Base-by-base conservation (phyloP, 92 coral and sea anemone genomes). In the Epizoanthus scotinus region DNA sequence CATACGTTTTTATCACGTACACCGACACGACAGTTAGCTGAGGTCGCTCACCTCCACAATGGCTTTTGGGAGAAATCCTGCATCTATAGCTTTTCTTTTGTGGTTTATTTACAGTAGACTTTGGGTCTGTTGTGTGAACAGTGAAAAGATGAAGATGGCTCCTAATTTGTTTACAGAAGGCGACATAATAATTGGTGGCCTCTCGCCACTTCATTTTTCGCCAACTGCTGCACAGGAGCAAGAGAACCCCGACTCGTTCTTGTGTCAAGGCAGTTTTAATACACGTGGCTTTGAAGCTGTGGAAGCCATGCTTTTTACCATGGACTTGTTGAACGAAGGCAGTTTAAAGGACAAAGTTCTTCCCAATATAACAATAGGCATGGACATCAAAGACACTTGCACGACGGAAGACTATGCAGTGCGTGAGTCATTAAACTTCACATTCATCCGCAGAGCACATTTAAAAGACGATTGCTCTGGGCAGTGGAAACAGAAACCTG, bases 341-440 rank as follows among this genome's bases (percentile, higher is more conserved):
- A 72, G 40, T 29, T 83, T 91, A 57, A 91, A 91, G 56, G 73
- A 86, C 84, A 20, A 60, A 22, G 93, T 94, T 22, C 86, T 94
- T 15, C 98, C 98, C 20, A 93, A 93, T 38, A 92, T 94, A 21
- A 87, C 92, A 42, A 83, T 94, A 15, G 98, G 92, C 1, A 89
- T 92, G 91, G 91, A 94, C 80, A 92, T 90, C 62, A 94, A 92
- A 55, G 98, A 94, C 63, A 92, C 94, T 0, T 94, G 98, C 57
- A 89, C 88, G 0, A 92, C 91, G 55, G 83, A 84, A 0, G 98
- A 94, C 44, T 87, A 94, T 22, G 98, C 98, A 9, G 91, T 94
- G 3, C 92, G 97, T 4, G 94, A 94, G 31, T 90, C 98, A 26
- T 83, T 94, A 24, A 87, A 94, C 63, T 94, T 92, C 65, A 72